Percentiles rank a stretch among this genome's conserved stretches.
Conservation (phyloP, 2,797 vertebrate genomes). For the Oreochromis grahami region DNA sequence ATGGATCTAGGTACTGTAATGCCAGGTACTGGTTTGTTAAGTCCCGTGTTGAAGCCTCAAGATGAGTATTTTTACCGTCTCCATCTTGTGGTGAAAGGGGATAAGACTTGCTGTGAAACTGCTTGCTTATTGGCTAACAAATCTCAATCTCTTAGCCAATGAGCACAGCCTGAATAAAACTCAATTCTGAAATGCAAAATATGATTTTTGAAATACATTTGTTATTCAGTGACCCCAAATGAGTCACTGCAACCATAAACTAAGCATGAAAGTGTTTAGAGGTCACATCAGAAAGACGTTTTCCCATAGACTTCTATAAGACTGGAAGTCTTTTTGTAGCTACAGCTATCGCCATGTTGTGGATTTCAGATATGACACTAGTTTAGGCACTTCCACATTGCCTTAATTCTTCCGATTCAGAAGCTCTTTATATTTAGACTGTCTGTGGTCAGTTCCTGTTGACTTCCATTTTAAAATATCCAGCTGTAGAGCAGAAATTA, state of each 20-base stretch:
- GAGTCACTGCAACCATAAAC: not conserved
- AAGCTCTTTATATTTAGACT: not conserved
- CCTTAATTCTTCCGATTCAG: not conserved
- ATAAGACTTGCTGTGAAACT: not conserved
- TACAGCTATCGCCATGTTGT: not conserved
- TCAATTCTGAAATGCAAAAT: not conserved
- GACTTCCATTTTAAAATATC: not conserved
- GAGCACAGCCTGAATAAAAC: not conserved
- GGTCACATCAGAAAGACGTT: not conserved
- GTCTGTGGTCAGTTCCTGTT: not conserved
- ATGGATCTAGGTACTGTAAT: not conserved
- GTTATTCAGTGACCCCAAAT: not conserved
- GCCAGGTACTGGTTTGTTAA: not conserved
- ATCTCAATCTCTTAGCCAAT: not conserved
- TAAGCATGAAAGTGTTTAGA: not conserved
- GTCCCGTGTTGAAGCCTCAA: not conserved
- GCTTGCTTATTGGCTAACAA: not conserved
- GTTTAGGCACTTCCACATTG: not conserved
- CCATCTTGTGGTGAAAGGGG: not conserved
- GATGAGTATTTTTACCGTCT: not conserved
- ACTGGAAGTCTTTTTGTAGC: not conserved
- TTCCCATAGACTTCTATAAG: not conserved
- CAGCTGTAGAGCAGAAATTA: not conserved
- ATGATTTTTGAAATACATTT: not conserved
- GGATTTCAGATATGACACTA: not conserved